A percentile compares a stretch with the other conserved stretches of the same genome.
Conservation (phyloP, 2,797 vertebrate species). For the Chromis chromis region DNA sequence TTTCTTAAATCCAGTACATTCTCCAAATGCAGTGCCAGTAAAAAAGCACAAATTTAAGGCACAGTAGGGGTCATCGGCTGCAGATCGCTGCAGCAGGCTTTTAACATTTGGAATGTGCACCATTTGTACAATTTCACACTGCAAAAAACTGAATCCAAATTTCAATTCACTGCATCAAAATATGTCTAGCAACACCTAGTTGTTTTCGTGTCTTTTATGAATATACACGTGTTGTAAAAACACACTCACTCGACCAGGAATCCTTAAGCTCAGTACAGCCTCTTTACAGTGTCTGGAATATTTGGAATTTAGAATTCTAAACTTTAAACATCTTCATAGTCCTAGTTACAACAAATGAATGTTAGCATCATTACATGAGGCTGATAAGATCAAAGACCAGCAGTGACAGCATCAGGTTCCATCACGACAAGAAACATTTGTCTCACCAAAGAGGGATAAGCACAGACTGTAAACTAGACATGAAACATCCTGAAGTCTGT, state of each 20-base stretch:
- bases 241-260: conserved; percentile 35
- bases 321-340: conserved; percentile 9
- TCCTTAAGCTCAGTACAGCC: conserved; percentile 12
- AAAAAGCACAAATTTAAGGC: conserved; percentile 93
- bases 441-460: background rate
- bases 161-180: conserved; percentile 65
- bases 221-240: conserved; percentile 33
- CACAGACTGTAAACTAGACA: background rate
- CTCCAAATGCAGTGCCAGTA: conserved; percentile 87
- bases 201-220: conserved; percentile 40
- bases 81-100: conserved; percentile 87
- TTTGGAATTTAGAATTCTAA: conserved; percentile 20
- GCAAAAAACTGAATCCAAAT: conserved; percentile 79
- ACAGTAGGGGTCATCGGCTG: conserved; percentile 91
- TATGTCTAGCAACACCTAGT: conserved; percentile 36
- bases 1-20: conserved; percentile 73
- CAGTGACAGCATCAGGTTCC: background rate
- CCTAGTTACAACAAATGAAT: conserved; percentile 6
- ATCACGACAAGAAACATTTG: background rate
- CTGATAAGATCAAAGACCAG: conserved; percentile 12
- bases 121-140: conserved; percentile 89
- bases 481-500: background rate
- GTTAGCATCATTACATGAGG: conserved; percentile 11
- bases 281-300: conserved; percentile 25
- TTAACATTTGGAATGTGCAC: conserved; percentile 87